These are phyloP conservation scores for Scelioninae gen. 1 DNA, from an alignment of 2,888 invertebrate genomes.

Conservation along the genomic window DNA sequence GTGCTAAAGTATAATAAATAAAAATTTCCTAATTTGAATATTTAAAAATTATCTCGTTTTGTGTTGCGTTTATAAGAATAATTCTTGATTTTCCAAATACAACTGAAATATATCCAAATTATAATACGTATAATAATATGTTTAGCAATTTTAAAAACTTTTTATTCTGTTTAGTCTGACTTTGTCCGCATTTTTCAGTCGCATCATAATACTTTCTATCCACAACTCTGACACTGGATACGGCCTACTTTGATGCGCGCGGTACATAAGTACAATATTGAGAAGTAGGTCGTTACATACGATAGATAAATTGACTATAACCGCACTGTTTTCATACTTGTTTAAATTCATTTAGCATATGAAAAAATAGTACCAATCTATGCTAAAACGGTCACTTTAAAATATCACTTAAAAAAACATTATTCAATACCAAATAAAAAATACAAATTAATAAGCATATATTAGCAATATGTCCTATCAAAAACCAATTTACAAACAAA, in stretches of 20 bases:
- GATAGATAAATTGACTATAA: slow-evolving; percentile 63
- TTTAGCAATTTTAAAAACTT: not conserved
- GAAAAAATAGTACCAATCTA: too few species aligned
- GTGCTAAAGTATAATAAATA: too few species aligned
- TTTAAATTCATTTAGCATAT: slow-evolving; percentile 18
- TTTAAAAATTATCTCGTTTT: too few species aligned
- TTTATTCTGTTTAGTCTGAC: slow-evolving; percentile 10
- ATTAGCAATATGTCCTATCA: too few species aligned
- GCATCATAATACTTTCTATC: slow-evolving; percentile 61
- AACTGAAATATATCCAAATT: not conserved
- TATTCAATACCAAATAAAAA: too few species aligned
- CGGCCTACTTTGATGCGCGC: slow-evolving; percentile 42
- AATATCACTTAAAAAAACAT: too few species aligned
- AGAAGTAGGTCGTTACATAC: slow-evolving; percentile 62
- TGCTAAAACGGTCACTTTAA: too few species aligned
- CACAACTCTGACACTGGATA: slow-evolving; percentile 50
- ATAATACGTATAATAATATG: not conserved
- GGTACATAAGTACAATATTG: slow-evolving; percentile 40
- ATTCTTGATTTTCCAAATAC: too few species aligned
- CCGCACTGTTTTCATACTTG: slow-evolving; percentile 42
- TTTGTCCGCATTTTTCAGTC: slow-evolving; percentile 52
- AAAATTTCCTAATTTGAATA: too few species aligned
- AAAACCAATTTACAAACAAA: too few species aligned
- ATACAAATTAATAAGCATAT: too few species aligned
- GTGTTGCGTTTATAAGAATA: too few species aligned